These are phyloP conservation scores for Heliocidaris erythrogramma DNA, from an alignment of 35 echinoderm and acorn worm species.

Conservation along the genomic window DNA sequence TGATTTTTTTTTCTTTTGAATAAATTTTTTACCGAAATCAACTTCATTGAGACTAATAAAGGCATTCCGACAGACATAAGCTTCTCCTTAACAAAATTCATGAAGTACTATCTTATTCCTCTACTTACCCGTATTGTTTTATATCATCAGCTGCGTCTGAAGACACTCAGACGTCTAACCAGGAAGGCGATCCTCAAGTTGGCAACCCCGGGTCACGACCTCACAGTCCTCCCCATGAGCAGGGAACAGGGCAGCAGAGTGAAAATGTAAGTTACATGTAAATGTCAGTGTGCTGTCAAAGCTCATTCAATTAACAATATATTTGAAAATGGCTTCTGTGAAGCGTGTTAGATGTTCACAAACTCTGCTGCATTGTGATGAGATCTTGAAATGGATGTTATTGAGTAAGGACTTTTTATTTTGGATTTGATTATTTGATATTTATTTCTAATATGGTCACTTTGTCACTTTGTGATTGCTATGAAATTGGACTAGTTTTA, in stretches of 20 bases:
- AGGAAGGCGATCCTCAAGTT: conserved; percentile 37
- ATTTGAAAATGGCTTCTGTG: background rate
- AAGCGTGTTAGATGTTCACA: too few relatives aligned
- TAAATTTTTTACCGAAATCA: too few relatives aligned
- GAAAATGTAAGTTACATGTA: conserved; percentile 27
- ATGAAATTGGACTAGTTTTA: background rate
- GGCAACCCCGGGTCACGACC: conserved; percentile 50
- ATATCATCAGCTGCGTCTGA: background rate
- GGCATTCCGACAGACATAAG: too few relatives aligned
- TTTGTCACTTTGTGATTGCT: background rate
- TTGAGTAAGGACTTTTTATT: too few relatives aligned
- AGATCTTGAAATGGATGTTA: too few relatives aligned
- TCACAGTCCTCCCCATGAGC: background rate
- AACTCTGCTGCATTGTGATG: background rate
- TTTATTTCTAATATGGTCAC: background rate
- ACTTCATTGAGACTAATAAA: too few relatives aligned
- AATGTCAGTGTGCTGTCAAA: background rate
- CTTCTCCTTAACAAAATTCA: too few relatives aligned
- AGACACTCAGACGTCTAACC: background rate
- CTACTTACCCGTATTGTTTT: background rate
- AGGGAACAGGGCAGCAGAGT: background rate
- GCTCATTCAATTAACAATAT: too few relatives aligned
- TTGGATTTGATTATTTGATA: background rate
- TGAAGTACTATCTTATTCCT: too few relatives aligned
- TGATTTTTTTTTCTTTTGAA: too few relatives aligned